Percentiles rank a stretch among this genome's conserved stretches.
Conservation (phyloP, 1,140 invertebrate genomes). For the Papilio xuthus region DNA sequence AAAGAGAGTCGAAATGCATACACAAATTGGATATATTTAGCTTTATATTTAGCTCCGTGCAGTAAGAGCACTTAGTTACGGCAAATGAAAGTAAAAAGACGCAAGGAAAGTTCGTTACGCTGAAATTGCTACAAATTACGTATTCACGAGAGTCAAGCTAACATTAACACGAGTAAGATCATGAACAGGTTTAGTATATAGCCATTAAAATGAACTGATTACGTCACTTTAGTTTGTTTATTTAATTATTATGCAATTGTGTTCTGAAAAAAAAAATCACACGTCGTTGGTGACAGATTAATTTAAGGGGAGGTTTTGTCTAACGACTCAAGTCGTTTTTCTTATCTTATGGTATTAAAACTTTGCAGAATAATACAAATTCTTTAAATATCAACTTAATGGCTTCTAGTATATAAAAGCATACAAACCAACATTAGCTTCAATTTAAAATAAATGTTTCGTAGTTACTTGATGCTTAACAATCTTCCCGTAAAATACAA, state of each 20-base stretch:
- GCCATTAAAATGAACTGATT: background rate
- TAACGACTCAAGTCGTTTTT: too few species aligned
- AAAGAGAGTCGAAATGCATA: conserved; percentile 15
- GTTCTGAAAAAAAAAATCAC: background rate
- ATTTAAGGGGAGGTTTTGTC: too few species aligned
- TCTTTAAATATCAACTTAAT: too few species aligned
- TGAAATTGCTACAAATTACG: conserved; percentile 33
- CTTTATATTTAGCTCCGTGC: conserved; percentile 10
- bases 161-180: conserved; percentile 14
- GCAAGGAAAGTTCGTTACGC: conserved; percentile 37
- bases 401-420: background rate
- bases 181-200: background rate
- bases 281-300: too few species aligned
- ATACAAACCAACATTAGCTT: background rate
- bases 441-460: background rate
- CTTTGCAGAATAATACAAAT: too few species aligned
- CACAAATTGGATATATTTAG: background rate
- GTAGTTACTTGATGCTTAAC: background rate
- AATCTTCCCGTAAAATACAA: background rate
- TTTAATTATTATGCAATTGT: background rate
- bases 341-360: too few species aligned
- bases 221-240: background rate
- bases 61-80: conserved; percentile 44
- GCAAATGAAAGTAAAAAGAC: conserved; percentile 50
- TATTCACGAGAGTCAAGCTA: conserved; percentile 35